Evolutionary conservation across 2,888 invertebrate genomes (phyloP).

Genomic region (Xestia sexstrigata): DNA sequence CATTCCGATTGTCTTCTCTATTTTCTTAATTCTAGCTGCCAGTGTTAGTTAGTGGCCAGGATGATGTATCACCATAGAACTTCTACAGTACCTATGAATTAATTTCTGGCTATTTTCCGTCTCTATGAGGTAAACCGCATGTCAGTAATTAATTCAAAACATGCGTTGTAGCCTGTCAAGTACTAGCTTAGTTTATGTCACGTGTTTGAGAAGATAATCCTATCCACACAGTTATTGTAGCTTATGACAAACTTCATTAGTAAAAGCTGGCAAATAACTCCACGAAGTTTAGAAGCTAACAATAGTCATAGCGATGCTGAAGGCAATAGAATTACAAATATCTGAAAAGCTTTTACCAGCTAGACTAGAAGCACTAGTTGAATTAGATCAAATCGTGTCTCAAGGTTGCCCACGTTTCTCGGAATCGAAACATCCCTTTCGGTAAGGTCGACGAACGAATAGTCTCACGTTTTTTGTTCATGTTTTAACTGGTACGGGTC

Average conservation of each 20-base stretch:
- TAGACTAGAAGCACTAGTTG: constrained; percentile 27
- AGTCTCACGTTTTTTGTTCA: too few species aligned
- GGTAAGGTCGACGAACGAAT: too few species aligned
- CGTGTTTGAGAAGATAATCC: constrained; percentile 8
- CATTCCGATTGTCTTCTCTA: too few species aligned
- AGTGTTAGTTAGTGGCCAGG: too few species aligned
- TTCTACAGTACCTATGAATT: constrained; percentile 3
- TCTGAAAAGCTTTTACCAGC: neutral
- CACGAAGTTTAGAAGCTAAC: neutral
- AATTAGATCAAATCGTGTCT: constrained; percentile 22
- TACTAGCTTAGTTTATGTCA: constrained; percentile 14
- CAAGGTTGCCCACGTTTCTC: neutral
- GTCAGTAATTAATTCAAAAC: constrained; percentile 32
- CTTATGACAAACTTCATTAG: neutral
- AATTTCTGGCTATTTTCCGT: neutral
- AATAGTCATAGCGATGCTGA: neutral
- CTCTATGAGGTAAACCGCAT: constrained; percentile 35
- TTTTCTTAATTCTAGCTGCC: too few species aligned
- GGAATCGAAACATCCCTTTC: rapidly evolving
- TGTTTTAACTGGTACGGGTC: too few species aligned
- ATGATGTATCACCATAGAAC: too few species aligned
- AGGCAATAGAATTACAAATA: neutral
- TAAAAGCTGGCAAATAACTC: neutral
- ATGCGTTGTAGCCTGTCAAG: constrained; percentile 5
- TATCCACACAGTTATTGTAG: constrained; percentile 2